A percentile compares a stretch with the other conserved stretches of the same genome.
phyloP scores from a whole-genome alignment of 2,797 vertebrate genomes.

The Tiaroga cobitis region DNA sequence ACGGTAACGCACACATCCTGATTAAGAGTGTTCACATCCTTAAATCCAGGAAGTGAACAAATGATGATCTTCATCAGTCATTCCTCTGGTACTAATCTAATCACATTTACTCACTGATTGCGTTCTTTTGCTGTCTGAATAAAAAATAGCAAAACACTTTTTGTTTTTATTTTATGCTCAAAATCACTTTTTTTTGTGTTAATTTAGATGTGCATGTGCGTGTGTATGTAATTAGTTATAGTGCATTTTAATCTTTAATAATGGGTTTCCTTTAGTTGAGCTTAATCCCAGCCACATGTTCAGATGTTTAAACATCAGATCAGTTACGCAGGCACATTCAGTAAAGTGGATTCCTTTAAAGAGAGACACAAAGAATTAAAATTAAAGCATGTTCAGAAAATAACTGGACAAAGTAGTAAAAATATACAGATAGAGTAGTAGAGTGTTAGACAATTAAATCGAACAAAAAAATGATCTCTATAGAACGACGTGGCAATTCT shows the following conservation, averaged over 20 bases:
- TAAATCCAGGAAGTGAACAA: slow-evolving; percentile 33
- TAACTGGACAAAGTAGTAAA: neutral
- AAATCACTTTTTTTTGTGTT: neutral
- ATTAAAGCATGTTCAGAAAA: neutral
- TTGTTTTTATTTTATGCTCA: slow-evolving; percentile 9
- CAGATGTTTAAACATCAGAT: slow-evolving; percentile 75
- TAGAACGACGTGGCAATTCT: neutral
- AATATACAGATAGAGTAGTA: neutral
- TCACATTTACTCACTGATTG: neutral
- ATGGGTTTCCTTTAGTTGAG: slow-evolving; percentile 67
- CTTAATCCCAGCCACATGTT: slow-evolving; percentile 79
- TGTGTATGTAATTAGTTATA: slow-evolving; percentile 77
- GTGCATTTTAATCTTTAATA: slow-evolving; percentile 76
- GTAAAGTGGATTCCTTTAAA: slow-evolving; percentile 33
- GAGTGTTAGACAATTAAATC: neutral
- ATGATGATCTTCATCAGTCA: slow-evolving; percentile 20
- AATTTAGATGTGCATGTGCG: slow-evolving; percentile 46
- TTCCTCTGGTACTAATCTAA: neutral
- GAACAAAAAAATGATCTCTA: neutral
- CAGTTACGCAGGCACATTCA: slow-evolving; percentile 70
- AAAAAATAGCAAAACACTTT: neutral
- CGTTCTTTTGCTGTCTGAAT: neutral
- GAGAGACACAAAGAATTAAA: slow-evolving; percentile 4
- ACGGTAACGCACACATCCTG: neutral
- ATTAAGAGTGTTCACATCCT: slow-evolving; percentile 29